Evolutionary conservation across 2,797 vertebrate genomes (phyloP).

Genomic region (Echeneis naucrates): DNA sequence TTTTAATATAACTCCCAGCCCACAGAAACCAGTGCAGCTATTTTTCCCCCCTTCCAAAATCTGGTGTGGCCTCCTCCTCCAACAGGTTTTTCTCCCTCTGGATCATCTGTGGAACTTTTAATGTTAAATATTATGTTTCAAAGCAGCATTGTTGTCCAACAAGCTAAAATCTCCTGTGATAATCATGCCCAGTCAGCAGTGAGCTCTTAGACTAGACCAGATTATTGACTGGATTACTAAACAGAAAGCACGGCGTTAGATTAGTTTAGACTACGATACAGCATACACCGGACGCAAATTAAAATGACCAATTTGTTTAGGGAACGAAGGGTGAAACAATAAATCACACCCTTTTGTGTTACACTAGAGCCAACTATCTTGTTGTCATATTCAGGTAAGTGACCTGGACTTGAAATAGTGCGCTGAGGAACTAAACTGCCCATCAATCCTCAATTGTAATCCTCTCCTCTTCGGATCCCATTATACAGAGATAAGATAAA

Average conservation of each 20-base stretch:
- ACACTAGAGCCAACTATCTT: neutral
- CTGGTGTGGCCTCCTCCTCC: neutral
- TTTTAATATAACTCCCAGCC: neutral
- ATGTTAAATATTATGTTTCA: neutral
- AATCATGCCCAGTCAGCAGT: slow-evolving; percentile 3
- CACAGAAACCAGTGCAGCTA: neutral
- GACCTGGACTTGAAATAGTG: slow-evolving; percentile 12
- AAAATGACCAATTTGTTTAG: neutral
- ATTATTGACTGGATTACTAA: slow-evolving; percentile 23
- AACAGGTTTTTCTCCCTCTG: neutral
- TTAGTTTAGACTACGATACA: slow-evolving; percentile 30
- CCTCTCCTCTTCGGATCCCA: slow-evolving; percentile 33
- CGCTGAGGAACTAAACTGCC: slow-evolving; percentile 8
- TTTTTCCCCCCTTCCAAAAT: neutral
- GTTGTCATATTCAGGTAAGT: neutral
- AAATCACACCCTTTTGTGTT: neutral
- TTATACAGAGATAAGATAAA: slow-evolving; percentile 46
- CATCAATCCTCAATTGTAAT: slow-evolving; percentile 30
- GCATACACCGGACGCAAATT: slow-evolving; percentile 3
- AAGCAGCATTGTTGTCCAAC: neutral
- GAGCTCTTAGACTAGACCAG: neutral
- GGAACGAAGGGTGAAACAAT: neutral
- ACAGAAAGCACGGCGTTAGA: slow-evolving; percentile 31
- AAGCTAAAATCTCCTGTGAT: slow-evolving; percentile 3
- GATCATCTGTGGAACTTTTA: neutral